Evolutionary conservation across 1,140 invertebrate genomes (phyloP), one percentile per base, ranked within the genome.

Genomic region (Dendrolimus punctatus): DNA sequence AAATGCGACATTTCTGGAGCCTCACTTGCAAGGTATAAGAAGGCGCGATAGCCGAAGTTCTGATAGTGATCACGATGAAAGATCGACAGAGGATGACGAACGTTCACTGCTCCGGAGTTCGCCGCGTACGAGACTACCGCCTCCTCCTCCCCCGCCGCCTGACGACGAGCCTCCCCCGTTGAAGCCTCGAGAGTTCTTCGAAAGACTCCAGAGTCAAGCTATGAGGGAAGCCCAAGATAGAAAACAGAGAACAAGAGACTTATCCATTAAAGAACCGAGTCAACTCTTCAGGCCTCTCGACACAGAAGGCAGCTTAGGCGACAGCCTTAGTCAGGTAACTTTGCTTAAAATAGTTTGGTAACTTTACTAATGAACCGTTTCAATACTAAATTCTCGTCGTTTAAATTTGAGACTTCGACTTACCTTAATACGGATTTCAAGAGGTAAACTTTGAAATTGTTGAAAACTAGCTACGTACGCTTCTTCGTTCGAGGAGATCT

Each of bases 81-180:
- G 83, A n/a, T 85, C 82, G 1, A 85, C 84, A n/a, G 87, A 87
- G 60, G 86, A 88, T 66, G 86, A 88, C 59, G 86, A 88, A 62
- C 71, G 85, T 43, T 80, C 75, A 2, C 78, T 88, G 49, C 72
- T 88, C 44, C 71, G 80, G 38, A 76, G 73, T 48, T 82, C 79
- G 7, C 80, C 76, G 1, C 71, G 78, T 37, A 75, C 70, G 39
- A 62, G 81, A 50, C 62, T 82, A 8, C 81, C 78, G 0, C 78
- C 76, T 5, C 79, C 81, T 4, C 80, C 80, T 0, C 80, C 78
- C 0, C 80, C 82, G n/a, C 82, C 80, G 4, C 78, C 77, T 40
- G 80, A 84, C 53, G 80, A 81, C 66, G 80, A 80, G 46, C 81
- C 80, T 8, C 80, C 80, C 37, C 80, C 82, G 55, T 66, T 84